These are phyloP conservation scores for Gorsachius magnificus DNA, from an alignment of 2,797 vertebrate species.

Conservation along the genomic window DNA sequence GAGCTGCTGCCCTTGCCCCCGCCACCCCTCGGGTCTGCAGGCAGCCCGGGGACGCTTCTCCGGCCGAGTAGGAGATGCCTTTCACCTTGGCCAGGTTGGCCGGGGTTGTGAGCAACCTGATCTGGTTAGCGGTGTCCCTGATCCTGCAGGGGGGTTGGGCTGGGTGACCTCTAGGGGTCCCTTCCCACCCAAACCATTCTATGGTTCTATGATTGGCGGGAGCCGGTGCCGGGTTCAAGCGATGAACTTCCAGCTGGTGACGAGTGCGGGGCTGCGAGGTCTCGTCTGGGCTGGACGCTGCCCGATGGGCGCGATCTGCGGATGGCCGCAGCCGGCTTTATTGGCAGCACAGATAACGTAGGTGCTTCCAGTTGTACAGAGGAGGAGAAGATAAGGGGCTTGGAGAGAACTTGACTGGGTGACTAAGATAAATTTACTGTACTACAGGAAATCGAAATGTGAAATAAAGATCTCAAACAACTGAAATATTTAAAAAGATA, in stretches of 20 bases:
- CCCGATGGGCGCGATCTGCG: accelerated
- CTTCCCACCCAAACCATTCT: too few species aligned
- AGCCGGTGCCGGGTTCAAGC: accelerated
- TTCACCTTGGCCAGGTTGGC: not conserved
- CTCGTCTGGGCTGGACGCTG: not conserved
- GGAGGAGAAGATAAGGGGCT: slow-evolving; percentile 73
- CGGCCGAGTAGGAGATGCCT: accelerated
- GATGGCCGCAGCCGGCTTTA: not conserved
- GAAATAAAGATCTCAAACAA: slow-evolving; percentile 74
- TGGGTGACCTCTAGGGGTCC: too few species aligned
- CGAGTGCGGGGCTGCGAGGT: accelerated
- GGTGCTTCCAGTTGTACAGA: slow-evolving; percentile 43
- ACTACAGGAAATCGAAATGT: slow-evolving; percentile 79
- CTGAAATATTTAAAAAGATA: slow-evolving; percentile 80
- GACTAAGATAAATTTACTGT: slow-evolving; percentile 78
- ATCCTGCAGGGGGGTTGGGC: too few species aligned
- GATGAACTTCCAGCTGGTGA: not conserved
- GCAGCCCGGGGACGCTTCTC: accelerated
- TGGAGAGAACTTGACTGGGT: slow-evolving; percentile 64
- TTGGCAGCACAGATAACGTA: slow-evolving; percentile 61
- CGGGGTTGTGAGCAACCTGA: too few species aligned
- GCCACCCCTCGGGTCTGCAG: accelerated
- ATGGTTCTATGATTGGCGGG: not conserved
- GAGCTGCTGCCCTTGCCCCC: not conserved
- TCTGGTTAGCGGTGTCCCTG: too few species aligned